Evolutionary conservation across 2,113 vertebrate genomes (phyloP).

Genomic region (Malaclemys terrapin): DNA sequence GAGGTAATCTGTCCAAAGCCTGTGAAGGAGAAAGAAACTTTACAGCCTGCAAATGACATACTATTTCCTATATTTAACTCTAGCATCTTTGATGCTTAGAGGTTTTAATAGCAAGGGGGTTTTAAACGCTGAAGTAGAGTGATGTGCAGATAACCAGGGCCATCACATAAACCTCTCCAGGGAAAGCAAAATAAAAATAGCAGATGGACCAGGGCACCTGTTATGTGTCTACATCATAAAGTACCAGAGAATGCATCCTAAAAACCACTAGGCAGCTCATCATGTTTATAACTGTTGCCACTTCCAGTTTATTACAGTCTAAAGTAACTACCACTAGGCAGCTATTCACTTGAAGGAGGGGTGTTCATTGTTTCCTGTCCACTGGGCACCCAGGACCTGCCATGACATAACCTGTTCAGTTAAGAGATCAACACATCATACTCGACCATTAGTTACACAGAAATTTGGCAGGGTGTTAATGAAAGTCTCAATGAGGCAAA

Average conservation of each 20-base stretch:
- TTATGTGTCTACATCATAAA: neutral
- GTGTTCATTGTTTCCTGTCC: no score
- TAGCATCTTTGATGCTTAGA: fast-evolving
- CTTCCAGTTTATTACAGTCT: fast-evolving
- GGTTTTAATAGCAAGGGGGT: fast-evolving
- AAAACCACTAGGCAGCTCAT: neutral
- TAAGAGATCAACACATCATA: neutral
- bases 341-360: neutral
- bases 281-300: fast-evolving
- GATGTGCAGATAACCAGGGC: fast-evolving
- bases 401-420: neutral
- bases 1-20: constrained; percentile 80
- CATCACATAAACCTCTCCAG: neutral
- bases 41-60: neutral
- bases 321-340: fast-evolving
- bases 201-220: fast-evolving
- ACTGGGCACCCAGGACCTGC: no score
- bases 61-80: fast-evolving
- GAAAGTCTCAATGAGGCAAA: neutral
- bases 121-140: fast-evolving
- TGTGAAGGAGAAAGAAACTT: constrained; percentile 21
- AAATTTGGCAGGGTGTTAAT: no score
- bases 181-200: fast-evolving
- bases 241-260: fast-evolving
- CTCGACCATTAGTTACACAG: neutral